Evolutionary conservation across 1,140 invertebrate species (phyloP).

Genomic region (Globodera rostochiensis): DNA sequence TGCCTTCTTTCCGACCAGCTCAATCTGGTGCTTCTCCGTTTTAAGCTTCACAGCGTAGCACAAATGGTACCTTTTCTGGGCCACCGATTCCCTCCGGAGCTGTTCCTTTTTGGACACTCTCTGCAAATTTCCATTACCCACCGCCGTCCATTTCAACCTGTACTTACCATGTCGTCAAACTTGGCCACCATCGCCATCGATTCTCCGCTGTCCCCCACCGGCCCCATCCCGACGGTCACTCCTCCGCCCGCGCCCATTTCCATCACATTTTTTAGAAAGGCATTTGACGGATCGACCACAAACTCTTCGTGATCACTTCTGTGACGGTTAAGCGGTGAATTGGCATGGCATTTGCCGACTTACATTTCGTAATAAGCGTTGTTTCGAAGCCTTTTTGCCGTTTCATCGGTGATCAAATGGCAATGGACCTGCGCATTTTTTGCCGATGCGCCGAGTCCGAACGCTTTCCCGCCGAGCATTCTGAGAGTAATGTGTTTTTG

Average conservation of each 20-base stretch:
- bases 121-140: constrained; percentile 44
- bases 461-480: constrained; percentile 60
- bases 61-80: constrained; percentile 61
- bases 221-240: constrained; percentile 4
- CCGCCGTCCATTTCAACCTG: background rate
- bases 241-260: constrained; percentile 6
- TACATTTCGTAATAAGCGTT: constrained; percentile 64
- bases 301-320: constrained; percentile 63
- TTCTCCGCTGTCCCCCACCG: constrained; percentile 62
- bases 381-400: constrained; percentile 57
- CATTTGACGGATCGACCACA: constrained; percentile 55
- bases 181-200: constrained; percentile 60
- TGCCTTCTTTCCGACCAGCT: constrained; percentile 59
- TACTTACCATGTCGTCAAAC: constrained; percentile 62
- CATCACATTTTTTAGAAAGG: constrained; percentile 48
- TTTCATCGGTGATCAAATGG: constrained; percentile 64
- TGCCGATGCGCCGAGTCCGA: constrained; percentile 52
- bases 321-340: constrained; percentile 8
- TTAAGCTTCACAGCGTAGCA: constrained; percentile 57
- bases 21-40: constrained; percentile 57
- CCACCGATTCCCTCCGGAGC: constrained; percentile 58
- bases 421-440: constrained; percentile 58
- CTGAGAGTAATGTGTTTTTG: constrained; percentile 33
- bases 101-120: constrained; percentile 63
- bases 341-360: constrained; percentile 13